Base-by-base conservation (phyloP, 2,797 vertebrate genomes). In the Graptemys geographica region DNA sequence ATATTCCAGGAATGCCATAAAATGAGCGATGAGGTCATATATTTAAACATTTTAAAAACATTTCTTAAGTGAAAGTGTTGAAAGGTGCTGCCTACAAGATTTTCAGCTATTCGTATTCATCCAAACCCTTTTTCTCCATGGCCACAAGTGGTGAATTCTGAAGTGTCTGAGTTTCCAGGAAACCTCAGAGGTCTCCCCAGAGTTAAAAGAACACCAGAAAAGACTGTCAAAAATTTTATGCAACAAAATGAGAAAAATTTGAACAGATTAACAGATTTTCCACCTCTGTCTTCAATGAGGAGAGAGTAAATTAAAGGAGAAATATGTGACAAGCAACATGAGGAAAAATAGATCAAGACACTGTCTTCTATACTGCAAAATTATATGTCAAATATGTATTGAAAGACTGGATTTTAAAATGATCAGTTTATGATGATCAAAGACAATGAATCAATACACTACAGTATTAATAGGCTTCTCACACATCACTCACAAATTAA, bases 1-100 rank as follows among this genome's bases (percentile, higher is more conserved):
- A 93, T 88, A 97, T 97, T 97, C 97, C 95, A 97, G 97, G 97
- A 97, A 97, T 96, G 90, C 92, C 88, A 86, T 92, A 97, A 97
- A 93, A 96, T 88, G 90, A 97, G 95, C 80, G 90, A 97, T 96
- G 96, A 97, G 96, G 92, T 96, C 92, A 96, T 95, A 94, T 92
- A 95, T 96, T 97, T 96, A 96, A 96, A 95, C 93, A 95, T 92
- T 97, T 98, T 96, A 91, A 95, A 96, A 97, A 95, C 94, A 95
- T 79, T 83, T 95, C 95, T 97, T 96, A 96, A 94, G 82, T 91
- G 90, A 95, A 97, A 97, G 87, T 44, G 2, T 62, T 91, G 88
- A 79, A 97, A 97, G 69, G 84, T 86, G 95, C 90, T 88, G 79
- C 84, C 94, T 91, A 84, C 86, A 90, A 94, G 94, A 87, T 59